Percentiles rank a stretch among this genome's conserved stretches.
These are phyloP conservation scores for Fistularia commersonii DNA, from an alignment of 2,797 vertebrate species.

Conservation along the genomic window DNA sequence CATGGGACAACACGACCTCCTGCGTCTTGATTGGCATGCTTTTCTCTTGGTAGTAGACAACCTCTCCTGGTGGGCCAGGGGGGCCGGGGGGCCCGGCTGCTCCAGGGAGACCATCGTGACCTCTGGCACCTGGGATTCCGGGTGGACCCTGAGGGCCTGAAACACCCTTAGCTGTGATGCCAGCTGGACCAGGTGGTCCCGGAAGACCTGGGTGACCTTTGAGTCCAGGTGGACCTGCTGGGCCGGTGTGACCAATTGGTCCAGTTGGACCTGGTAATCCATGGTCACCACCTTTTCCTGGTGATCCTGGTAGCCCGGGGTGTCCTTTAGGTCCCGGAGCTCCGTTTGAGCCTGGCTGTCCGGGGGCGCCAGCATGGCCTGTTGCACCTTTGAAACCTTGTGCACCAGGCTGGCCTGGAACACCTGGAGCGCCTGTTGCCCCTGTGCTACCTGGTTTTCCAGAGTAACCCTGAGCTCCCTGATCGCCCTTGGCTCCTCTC, in stretches of 20 bases:
- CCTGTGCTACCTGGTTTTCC: slow-evolving; percentile 92
- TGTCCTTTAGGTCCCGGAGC: slow-evolving; percentile 85
- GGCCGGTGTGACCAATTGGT: slow-evolving; percentile 80
- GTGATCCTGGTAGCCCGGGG: slow-evolving; percentile 81
- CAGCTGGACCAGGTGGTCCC: slow-evolving; percentile 87
- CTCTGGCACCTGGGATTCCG: slow-evolving; percentile 82
- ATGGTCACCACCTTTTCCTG: slow-evolving; percentile 80
- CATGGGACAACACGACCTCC: slow-evolving; percentile 37
- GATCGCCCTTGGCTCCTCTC: slow-evolving; percentile 89
- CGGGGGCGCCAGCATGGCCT: slow-evolving; percentile 84
- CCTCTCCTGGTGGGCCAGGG: slow-evolving; percentile 89
- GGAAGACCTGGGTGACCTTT: slow-evolving; percentile 92
- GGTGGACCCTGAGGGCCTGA: slow-evolving; percentile 86
- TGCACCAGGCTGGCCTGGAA: slow-evolving; percentile 59
- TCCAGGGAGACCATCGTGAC: slow-evolving; percentile 79
- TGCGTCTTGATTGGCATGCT: slow-evolving; percentile 51
- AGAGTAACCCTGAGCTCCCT: slow-evolving; percentile 83
- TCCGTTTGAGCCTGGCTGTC: slow-evolving; percentile 82
- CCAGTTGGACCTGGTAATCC: slow-evolving; percentile 88
- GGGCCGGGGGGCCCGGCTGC: slow-evolving; percentile 85
- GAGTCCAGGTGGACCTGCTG: slow-evolving; percentile 79
- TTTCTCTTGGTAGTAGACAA: slow-evolving; percentile 70
- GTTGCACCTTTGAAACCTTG: slow-evolving; percentile 83
- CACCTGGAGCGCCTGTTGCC: slow-evolving; percentile 76
- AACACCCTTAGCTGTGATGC: slow-evolving; percentile 83